Evolutionary conservation across 2,797 vertebrate genomes (phyloP), one percentile per base, ranked within the genome.

Genomic region (Streptopelia turtur): DNA sequence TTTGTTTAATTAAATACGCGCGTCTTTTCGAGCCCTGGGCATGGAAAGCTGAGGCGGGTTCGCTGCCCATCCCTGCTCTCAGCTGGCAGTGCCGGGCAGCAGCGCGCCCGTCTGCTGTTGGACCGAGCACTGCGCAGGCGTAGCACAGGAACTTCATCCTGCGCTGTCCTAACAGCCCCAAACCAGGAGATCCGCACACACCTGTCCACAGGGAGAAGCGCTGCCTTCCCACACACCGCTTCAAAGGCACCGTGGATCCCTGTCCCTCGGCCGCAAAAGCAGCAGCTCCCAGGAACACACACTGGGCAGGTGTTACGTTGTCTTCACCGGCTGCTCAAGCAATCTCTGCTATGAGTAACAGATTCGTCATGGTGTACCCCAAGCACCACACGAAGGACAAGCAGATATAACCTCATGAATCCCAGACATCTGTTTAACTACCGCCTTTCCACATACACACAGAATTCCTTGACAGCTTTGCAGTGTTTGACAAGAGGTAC

Each of bases 71-170:
- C 6, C 0, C 23, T 22, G 53, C 35, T 68, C 25, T n/a, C 24
- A 31, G 41, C 68, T 9, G 21, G 5, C 5, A 57, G 23, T 6
- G 25, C 45, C 43, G 43, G 45, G 10, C 10, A 31, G 18, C 22
- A 64, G 56, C 3, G 70, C n/a, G 22, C 7, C 24, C 11, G 5
- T 8, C 31, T 64, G 13, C 33, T 31, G 21, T 0, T 12, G n/a
- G 43, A 27, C 35, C 75, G 52, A 85, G 20, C 23, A 57, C 31
- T 13, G 33, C 20, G 33, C 4, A 4, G 0, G 1, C 5, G 0
- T 3, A 22, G 39, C 30, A 60, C 24, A 24, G 24, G 27, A 49
- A 45, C 41, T 41, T 30, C 1, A 83, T 5, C 31, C 60, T 53
- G 35, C 50, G 50, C 12, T 20, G 49, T 71, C 78, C 56, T 25